Evolutionary conservation across 2,888 invertebrate genomes (phyloP), one percentile per base, ranked within the genome.

Genomic region (Drosophila lutescens): DNA sequence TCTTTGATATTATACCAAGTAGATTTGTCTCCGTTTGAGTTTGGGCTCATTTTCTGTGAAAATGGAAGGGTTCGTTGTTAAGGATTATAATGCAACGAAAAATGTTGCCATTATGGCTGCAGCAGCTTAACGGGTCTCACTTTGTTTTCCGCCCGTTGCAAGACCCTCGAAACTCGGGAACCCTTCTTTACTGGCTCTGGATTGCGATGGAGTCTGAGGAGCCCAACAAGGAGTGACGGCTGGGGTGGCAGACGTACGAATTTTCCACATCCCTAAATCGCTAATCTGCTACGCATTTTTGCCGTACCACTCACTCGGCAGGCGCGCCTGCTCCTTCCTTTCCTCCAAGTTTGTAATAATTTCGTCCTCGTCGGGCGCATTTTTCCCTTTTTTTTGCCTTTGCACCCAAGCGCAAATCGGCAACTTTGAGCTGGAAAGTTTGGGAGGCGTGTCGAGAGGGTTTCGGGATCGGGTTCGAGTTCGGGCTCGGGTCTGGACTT

Each of bases 221-320:
- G 38, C n/a, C 26, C 20, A 20, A 20, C 20, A 20, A 20, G 66
- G 55, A 23, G 55, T 23, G 34, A 44, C 12, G 30, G 44, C 20
- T 15, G 20, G 60, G 55, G 68, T 66, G 82, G 73, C 89, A 88
- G 80, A 88, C 86, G 77, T 74, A 78, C 75, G 78, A 82, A 78
- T 78, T 89, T 89, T 89, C 90, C 89, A 84, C 90, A 89, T 90
- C 89, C 85, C 87, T 90, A 86, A 90, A 89, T 90, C 85, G 77
- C 79, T 86, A 90, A 90, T 89, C 89, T 89, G 82, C 79, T 79
- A 81, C 78, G 79, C 89, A 81, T 86, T 86, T 82, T 80, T 83
- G 62, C 86, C 74, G 60, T 74, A 75, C 79, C 72, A 49, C 65
- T 53, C 61, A 26, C 66, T 26, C 26, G 26, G 26, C 26, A 26